phyloP scores from a whole-genome alignment of 2,797 vertebrate species.

The Allenopithecus nigroviridis region DNA sequence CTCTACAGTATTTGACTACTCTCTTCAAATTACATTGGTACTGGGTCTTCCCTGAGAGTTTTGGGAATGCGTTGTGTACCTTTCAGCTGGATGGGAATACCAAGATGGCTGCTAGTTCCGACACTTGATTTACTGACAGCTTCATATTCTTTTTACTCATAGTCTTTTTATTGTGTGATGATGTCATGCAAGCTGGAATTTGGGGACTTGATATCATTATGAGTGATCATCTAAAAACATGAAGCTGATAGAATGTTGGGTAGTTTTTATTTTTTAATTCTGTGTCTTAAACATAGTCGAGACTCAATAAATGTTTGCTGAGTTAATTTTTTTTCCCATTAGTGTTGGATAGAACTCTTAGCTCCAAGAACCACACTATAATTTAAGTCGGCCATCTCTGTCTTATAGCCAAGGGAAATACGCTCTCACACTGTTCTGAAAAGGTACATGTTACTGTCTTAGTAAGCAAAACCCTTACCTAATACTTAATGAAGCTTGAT shows the following conservation, averaged over 20 bases:
- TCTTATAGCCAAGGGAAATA: background rate
- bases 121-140: background rate
- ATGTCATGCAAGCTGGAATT: conserved; percentile 16
- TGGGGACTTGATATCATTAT: background rate
- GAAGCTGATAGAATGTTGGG: background rate
- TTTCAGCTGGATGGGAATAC: background rate
- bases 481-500: background rate
- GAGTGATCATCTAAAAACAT: conserved; percentile 22
- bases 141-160: background rate
- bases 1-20: conserved; percentile 56
- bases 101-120: conserved; percentile 30
- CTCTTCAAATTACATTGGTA: conserved; percentile 40
- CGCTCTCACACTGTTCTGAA: background rate
- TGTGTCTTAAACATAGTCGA: conserved; percentile 25
- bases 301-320: conserved; percentile 35
- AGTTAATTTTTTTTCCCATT: conserved; percentile 48
- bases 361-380: background rate
- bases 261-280: conserved; percentile 33
- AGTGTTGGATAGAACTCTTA: conserved; percentile 48
- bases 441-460: background rate
- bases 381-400: background rate
- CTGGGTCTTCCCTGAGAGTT: conserved; percentile 60
- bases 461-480: background rate
- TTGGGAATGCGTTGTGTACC: conserved; percentile 7
- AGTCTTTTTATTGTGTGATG: background rate